A percentile compares a stretch with the other conserved stretches of the same genome.
These are phyloP conservation scores for Alligator mississippiensis DNA, from an alignment of 2,113 vertebrate species.

Conservation along the genomic window DNA sequence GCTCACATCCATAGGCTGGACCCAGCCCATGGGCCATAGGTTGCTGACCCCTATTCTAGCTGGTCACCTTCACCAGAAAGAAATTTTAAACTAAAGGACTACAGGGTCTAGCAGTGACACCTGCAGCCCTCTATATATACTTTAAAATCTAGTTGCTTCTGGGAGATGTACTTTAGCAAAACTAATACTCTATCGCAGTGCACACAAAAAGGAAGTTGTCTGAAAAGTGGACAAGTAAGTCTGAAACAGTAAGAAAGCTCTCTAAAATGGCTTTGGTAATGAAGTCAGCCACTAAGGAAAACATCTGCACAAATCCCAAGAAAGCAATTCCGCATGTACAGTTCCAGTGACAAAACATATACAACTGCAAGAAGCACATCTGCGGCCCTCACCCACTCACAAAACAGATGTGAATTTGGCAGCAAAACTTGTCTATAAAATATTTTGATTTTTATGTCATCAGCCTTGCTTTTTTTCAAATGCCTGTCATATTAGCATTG, in stretches of 20 bases:
- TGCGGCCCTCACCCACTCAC: neutral
- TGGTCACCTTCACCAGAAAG: neutral
- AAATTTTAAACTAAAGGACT: neutral
- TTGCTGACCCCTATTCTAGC: too few relatives aligned
- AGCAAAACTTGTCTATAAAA: neutral
- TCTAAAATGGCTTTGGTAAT: rapidly evolving
- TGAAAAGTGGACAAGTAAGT: neutral
- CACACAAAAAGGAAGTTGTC: neutral
- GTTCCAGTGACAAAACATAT: neutral
- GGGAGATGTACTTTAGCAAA: neutral
- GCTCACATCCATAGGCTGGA: too few relatives aligned
- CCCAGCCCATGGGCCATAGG: too few relatives aligned
- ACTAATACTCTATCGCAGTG: neutral
- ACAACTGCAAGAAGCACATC: neutral
- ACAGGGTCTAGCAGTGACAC: neutral
- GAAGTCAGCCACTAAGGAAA: rapidly evolving
- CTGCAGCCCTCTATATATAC: neutral
- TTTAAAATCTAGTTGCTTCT: neutral
- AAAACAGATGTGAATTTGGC: rapidly evolving
- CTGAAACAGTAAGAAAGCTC: neutral
- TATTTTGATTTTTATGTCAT: neutral
- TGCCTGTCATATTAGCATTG: neutral
- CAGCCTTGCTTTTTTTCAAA: neutral
- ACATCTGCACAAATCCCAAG: neutral
- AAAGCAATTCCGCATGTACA: neutral